phyloP scores from a whole-genome alignment of 2,113 vertebrate species.

The Elanus axillaris region DNA sequence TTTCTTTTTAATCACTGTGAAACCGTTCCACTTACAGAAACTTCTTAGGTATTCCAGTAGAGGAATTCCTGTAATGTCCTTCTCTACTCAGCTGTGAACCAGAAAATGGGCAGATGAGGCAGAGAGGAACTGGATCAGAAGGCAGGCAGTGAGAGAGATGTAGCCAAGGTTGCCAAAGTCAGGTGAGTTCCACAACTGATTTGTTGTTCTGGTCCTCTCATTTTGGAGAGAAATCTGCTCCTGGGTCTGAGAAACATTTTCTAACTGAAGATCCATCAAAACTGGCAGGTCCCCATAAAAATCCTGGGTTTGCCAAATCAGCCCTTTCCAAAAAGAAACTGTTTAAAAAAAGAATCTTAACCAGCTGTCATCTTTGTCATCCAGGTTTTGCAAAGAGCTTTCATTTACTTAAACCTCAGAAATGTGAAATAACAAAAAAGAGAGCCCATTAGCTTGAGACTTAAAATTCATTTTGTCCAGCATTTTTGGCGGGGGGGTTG shows the following conservation, averaged over 20 bases:
- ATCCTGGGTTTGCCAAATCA: not conserved
- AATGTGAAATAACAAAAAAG: not conserved
- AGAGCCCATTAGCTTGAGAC: not conserved
- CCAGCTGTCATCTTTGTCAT: not conserved
- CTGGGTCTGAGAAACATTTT: not conserved
- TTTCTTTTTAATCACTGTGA: not conserved
- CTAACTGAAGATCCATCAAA: not conserved
- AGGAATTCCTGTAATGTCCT: not conserved
- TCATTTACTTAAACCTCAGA: not conserved
- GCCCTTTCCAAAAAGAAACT: not conserved
- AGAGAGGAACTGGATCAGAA: not conserved
- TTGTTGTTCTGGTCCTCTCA: not conserved
- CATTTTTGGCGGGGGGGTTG: too few relatives aligned
- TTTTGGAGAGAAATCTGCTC: not conserved
- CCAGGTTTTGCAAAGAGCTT: not conserved
- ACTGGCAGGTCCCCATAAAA: not conserved
- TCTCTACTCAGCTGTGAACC: not conserved
- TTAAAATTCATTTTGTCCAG: not conserved
- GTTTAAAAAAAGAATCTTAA: not conserved
- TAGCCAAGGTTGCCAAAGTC: not conserved
- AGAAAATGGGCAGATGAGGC: not conserved
- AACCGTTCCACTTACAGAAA: not conserved
- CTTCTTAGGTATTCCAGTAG: not conserved
- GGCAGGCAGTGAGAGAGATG: not conserved
- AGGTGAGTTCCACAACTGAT: not conserved